phyloP scores from a whole-genome alignment of 2,888 invertebrate genomes.

The Orthosia cruda region DNA sequence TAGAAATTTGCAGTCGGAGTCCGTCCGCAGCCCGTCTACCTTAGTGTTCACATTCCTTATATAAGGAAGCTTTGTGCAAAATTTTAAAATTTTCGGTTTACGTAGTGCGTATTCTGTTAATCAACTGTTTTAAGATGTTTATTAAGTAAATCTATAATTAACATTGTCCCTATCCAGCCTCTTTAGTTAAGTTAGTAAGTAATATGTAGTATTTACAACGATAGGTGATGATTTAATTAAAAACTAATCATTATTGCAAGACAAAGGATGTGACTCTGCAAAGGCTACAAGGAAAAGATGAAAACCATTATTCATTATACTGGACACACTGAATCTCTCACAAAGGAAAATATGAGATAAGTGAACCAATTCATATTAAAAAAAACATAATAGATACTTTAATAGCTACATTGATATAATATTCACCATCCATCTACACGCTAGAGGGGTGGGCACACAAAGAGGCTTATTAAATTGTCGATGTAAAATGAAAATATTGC shows the following conservation, averaged over 20 bases:
- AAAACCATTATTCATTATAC: neutral
- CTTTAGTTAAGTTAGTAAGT: too few relatives aligned
- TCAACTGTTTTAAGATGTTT: too few relatives aligned
- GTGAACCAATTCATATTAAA: conserved; percentile 5
- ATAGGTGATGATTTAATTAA: neutral
- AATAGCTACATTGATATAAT: conserved; percentile 51
- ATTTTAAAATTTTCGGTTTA: too few relatives aligned
- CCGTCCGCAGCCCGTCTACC: too few relatives aligned
- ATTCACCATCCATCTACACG: conserved; percentile 49
- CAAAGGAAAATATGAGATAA: neutral
- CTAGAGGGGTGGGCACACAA: conserved; percentile 66
- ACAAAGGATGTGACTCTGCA: conserved; percentile 3
- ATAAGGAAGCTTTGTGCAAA: too few relatives aligned
- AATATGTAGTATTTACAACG: neutral
- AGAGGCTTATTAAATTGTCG: conserved; percentile 81
- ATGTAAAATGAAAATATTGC: conserved; percentile 84
- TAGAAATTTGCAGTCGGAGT: too few relatives aligned
- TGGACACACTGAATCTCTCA: neutral
- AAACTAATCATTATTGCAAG: neutral
- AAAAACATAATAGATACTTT: conserved; percentile 19
- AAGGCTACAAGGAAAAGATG: neutral
- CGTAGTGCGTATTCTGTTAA: too few relatives aligned
- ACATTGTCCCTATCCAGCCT: too few relatives aligned
- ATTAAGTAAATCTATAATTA: too few relatives aligned
- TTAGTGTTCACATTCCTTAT: too few relatives aligned